phyloP scores from a whole-genome alignment of 1,140 invertebrate species.

The Drosophila albomicans region DNA sequence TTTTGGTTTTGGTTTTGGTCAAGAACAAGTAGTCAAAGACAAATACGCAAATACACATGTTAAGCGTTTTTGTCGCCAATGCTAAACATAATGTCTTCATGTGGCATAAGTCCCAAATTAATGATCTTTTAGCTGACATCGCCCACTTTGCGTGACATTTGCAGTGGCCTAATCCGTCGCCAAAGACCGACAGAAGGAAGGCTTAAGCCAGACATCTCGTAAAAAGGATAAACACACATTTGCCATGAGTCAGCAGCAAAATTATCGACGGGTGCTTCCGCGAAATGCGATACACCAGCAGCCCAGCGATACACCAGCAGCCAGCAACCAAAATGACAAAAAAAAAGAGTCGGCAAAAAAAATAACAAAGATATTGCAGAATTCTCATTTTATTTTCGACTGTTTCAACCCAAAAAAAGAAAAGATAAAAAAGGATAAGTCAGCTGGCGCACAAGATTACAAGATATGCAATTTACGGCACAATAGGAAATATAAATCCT shows the following conservation, averaged over 20 bases:
- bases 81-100: constrained; percentile 67
- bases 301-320: too few species aligned
- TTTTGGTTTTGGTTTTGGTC: constrained; percentile 1
- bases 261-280: constrained; percentile 63
- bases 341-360: constrained; percentile 36
- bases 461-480: constrained; percentile 72
- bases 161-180: constrained; percentile 68
- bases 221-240: constrained; percentile 73
- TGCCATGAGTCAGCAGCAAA: constrained; percentile 71
- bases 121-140: constrained; percentile 69
- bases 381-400: constrained; percentile 46
- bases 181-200: constrained; percentile 36
- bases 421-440: constrained; percentile 45
- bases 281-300: constrained; percentile 71
- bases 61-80: constrained; percentile 56
- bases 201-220: constrained; percentile 71
- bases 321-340: too few species aligned
- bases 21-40: constrained; percentile 39
- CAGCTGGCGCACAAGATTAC: constrained; percentile 70
- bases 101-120: constrained; percentile 76
- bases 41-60: constrained; percentile 46
- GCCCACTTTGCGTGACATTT: constrained; percentile 82
- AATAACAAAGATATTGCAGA: constrained; percentile 56
- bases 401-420: constrained; percentile 60
- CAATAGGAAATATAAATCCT: constrained; percentile 83